Evolutionary conservation across 2,113 vertebrate genomes (phyloP), one percentile per base, ranked within the genome.

Genomic region (Plestiodon gilberti): DNA sequence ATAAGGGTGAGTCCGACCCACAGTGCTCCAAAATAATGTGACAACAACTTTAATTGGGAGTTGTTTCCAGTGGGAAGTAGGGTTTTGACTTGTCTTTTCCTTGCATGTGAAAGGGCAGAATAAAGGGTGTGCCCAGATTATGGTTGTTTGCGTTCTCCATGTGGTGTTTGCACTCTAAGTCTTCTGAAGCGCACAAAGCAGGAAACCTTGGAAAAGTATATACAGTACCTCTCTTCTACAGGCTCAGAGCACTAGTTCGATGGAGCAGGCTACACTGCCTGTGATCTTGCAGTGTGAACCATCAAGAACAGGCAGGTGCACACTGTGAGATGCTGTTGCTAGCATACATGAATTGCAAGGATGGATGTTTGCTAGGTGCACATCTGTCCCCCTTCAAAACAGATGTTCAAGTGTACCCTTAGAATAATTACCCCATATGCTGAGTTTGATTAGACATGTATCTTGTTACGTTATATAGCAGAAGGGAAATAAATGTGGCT

Each of bases 1-100:
- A 79, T 67, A 89, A 86, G 65, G 8, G 14, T 64, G 65, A 69
- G 89, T 78, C 89, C 76, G n/a, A 93, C 6, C 74, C 62, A 84
- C 87, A 18, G 85, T 89, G 83, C 90, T 90, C 83, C 90, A 81
- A 92, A 91, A 89, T 82, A 64, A 71, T 59, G 86, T 57, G 83
- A 90, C 79, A 69, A 35, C 78, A 75, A 91, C 89, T 65, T 84
- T 22, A 69, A 87, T 83, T 28, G 80, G 76, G 64, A 78, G 13
- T 78, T 28, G 57, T 92, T 93, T 90, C 81, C 89, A 67, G 25
- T 65, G 17, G 57, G 28, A 92, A 83, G 57, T 17, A 84, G 0
- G 1, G 82, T 76, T 38, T 84, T 85, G 59, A 55, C 40, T 90
- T 90, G 85, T 55, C 38, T 57, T 25, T 67, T 62, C 78, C 89